Percentiles rank a stretch among this genome's conserved stretches.
These are phyloP conservation scores for Parnassius orleans DNA, from an alignment of 2,888 invertebrate genomes.

Conservation along the genomic window DNA sequence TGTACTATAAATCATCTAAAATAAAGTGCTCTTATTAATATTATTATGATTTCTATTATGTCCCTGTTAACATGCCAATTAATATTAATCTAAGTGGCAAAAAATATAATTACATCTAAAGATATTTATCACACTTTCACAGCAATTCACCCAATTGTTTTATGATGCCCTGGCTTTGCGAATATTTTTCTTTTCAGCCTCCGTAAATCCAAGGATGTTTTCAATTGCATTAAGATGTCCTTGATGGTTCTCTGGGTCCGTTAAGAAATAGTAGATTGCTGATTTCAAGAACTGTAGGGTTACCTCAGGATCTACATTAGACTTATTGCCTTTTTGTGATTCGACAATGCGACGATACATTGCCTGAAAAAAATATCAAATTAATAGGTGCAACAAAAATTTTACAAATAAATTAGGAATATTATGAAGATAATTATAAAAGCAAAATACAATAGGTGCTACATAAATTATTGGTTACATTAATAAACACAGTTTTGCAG, in stretches of 20 bases:
- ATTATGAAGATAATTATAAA: slow-evolving; percentile 3
- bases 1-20: slow-evolving; percentile 13
- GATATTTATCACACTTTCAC: slow-evolving; percentile 65
- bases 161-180: slow-evolving; percentile 83
- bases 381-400: slow-evolving; percentile 29
- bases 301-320: slow-evolving; percentile 92
- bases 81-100: slow-evolving; percentile 49
- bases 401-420: slow-evolving; percentile 14
- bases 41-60: slow-evolving; percentile 18
- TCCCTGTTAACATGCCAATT: slow-evolving; percentile 34
- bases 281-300: slow-evolving; percentile 96
- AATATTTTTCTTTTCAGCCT: slow-evolving; percentile 89
- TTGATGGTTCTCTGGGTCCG: slow-evolving; percentile 93
- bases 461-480: slow-evolving; percentile 16
- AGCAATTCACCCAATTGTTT: slow-evolving; percentile 50
- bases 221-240: slow-evolving; percentile 95
- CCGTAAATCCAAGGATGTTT: slow-evolving; percentile 94
- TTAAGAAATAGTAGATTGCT: slow-evolving; percentile 94
- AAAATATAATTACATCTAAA: slow-evolving; percentile 37
- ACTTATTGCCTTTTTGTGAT: slow-evolving; percentile 85
- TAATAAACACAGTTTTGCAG: slow-evolving; percentile 27
- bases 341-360: slow-evolving; percentile 92
- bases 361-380: slow-evolving; percentile 80
- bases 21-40: slow-evolving; percentile 25
- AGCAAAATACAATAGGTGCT: slow-evolving; percentile 2